phyloP scores from a whole-genome alignment of 2,113 vertebrate genomes.

The Micromys minutus region DNA sequence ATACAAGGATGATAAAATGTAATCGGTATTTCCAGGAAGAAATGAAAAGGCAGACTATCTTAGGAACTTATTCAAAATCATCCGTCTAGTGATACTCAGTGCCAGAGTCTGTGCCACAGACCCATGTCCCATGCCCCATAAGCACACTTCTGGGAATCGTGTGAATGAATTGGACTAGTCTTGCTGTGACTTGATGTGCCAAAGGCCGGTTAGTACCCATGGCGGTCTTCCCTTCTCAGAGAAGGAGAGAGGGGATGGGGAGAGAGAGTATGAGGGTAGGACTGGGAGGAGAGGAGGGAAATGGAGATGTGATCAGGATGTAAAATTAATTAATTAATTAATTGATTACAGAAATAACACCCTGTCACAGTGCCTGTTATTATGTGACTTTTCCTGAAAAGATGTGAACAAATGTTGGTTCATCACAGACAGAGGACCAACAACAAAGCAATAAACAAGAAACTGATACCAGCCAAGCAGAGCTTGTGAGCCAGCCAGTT shows the following conservation, averaged over 20 bases:
- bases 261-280: no score
- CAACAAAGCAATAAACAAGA: background rate
- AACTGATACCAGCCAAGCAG: background rate
- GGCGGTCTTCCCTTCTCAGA: no score
- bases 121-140: background rate
- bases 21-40: background rate
- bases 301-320: no score
- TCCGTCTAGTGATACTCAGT: background rate
- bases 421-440: background rate
- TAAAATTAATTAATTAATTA: background rate
- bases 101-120: background rate
- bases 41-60: background rate
- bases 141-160: background rate
- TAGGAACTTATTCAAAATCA: background rate
- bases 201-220: no score
- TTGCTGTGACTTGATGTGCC: no score
- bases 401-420: background rate
- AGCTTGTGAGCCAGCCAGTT: background rate
- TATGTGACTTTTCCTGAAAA: background rate
- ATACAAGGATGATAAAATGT: constrained; percentile 14
- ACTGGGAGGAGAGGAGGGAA: no score
- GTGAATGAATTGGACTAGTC: background rate
- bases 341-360: no score
- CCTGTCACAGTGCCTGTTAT: background rate
- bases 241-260: no score